These are phyloP conservation scores for Ostrea denselamellosa DNA, from an alignment of 1,140 invertebrate species.

Conservation along the genomic window DNA sequence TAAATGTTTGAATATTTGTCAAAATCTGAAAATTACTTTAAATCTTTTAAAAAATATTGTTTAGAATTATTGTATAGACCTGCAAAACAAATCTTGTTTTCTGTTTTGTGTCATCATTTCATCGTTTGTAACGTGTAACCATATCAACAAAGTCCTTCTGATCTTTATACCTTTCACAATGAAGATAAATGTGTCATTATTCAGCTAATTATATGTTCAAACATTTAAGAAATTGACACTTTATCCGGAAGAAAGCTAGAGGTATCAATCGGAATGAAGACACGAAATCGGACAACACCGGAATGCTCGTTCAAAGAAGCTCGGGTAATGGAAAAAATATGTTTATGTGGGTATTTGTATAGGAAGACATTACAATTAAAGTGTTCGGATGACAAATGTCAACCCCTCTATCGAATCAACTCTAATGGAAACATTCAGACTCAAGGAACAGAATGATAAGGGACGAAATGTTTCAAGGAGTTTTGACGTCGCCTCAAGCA, in stretches of 20 bases:
- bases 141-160: background rate
- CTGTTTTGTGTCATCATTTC: background rate
- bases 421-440: constrained; percentile 26
- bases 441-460: constrained; percentile 17
- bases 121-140: background rate
- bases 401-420: constrained; percentile 27
- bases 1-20: too few relatives aligned
- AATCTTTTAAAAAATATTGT: too few relatives aligned
- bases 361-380: constrained; percentile 36
- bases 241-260: constrained; percentile 24
- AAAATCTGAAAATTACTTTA: too few relatives aligned
- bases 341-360: constrained; percentile 8
- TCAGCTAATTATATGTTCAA: constrained; percentile 32
- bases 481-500: constrained; percentile 25
- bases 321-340: constrained; percentile 38
- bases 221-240: constrained; percentile 38
- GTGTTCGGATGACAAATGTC: constrained; percentile 37
- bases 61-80: too few relatives aligned
- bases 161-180: constrained; percentile 29
- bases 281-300: background rate
- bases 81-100: too few relatives aligned
- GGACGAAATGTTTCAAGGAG: constrained; percentile 29
- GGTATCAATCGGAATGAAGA: background rate
- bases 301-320: constrained; percentile 21
- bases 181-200: constrained; percentile 38